Evolutionary conservation across 2,797 vertebrate species (phyloP).

Genomic region (Aeoliscus strigatus): DNA sequence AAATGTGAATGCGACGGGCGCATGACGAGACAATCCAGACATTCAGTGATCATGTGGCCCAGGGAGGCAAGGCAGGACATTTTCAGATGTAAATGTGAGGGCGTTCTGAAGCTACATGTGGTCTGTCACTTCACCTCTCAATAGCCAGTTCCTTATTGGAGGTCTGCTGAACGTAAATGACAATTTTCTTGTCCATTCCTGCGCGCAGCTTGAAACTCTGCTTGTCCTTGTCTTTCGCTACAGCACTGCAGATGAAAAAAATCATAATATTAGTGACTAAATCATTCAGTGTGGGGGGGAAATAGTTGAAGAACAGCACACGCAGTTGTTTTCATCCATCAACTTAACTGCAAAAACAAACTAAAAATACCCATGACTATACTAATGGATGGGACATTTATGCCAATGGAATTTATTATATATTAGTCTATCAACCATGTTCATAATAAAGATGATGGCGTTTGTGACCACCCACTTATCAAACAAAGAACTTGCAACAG

Average conservation of each 20-base stretch:
- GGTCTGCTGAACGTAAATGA: constrained; percentile 95
- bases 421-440: not conserved
- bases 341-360: too few species aligned
- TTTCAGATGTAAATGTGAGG: not conserved
- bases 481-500: constrained; percentile 8
- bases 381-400: not conserved
- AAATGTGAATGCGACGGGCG: too few species aligned
- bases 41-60: too few species aligned
- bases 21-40: too few species aligned
- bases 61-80: too few species aligned
- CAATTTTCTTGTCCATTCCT: constrained; percentile 97
- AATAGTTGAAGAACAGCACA: too few species aligned
- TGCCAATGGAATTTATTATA: not conserved
- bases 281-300: too few species aligned
- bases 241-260: constrained; percentile 75
- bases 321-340: too few species aligned
- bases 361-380: too few species aligned
- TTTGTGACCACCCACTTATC: constrained; percentile 13
- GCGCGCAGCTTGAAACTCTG: constrained; percentile 98
- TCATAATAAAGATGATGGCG: not conserved
- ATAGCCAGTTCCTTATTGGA: constrained; percentile 97
- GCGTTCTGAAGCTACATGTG: not conserved
- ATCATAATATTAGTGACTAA: too few species aligned
- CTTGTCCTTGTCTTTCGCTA: constrained; percentile 97
- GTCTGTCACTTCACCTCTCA: constrained; percentile 80